phyloP scores from a whole-genome alignment of 2,113 vertebrate species.

The Lathamus discolor region DNA sequence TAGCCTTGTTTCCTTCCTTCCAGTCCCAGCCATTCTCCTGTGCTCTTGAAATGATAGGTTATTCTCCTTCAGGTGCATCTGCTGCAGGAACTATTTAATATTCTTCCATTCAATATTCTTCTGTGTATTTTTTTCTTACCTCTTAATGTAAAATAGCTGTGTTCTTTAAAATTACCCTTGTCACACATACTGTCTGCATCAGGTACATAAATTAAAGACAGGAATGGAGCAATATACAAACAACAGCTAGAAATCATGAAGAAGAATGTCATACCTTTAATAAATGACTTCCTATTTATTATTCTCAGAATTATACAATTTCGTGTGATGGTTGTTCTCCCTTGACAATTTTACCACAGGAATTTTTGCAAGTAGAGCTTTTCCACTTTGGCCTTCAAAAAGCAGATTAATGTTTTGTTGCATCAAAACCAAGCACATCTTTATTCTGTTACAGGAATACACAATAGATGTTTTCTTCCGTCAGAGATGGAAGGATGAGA shows the following conservation, averaged over 20 bases:
- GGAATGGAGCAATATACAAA: not conserved
- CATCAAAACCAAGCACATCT: not conserved
- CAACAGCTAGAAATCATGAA: not conserved
- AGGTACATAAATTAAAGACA: not conserved
- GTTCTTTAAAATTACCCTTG: not conserved
- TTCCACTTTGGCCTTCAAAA: not conserved
- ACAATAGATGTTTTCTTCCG: constrained; percentile 99
- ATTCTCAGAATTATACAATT: not conserved
- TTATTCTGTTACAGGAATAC: constrained; percentile 85
- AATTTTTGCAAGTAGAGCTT: not conserved
- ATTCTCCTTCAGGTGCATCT: not conserved
- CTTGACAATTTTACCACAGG: not conserved
- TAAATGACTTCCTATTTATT: not conserved
- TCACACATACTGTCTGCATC: not conserved
- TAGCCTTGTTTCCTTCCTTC: not conserved
- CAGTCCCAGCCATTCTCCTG: not conserved
- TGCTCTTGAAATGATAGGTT: not conserved
- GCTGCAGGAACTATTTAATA: not conserved
- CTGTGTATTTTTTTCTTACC: not conserved
- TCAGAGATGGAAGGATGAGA: constrained; percentile 97
- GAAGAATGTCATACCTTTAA: not conserved
- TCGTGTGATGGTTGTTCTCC: not conserved
- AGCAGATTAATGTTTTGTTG: not conserved
- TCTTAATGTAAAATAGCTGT: not conserved
- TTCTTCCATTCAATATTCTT: not conserved